Base-by-base conservation (phyloP, 2,888 invertebrate genomes). In the Acleris literana region DNA sequence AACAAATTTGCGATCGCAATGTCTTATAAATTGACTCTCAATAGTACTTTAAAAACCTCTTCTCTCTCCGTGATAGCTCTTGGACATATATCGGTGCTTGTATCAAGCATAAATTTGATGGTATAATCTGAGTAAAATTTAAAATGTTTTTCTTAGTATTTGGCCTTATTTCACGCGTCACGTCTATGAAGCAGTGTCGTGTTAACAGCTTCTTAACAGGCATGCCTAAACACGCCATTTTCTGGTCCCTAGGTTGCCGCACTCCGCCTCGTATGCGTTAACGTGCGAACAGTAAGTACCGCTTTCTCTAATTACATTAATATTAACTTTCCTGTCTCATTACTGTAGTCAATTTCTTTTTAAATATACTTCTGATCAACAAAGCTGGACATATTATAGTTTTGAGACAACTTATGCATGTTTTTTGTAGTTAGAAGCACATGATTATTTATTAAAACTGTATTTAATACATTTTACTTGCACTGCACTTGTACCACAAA, bases 201-300 rank as follows among this genome's bases (percentile, higher is more conserved):
- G 64, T 55, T 55, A 64, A 60, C 81, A 77, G 91, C 90, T 91
- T 91, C 81, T 87, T 92, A 91, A 90, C 90, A 81, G 88, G 92
- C 92, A 92, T 92, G 91, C 84, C 88, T 90, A 92, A 91, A 90
- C 86, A 87, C 87, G 75, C 88, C 87, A 83, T 90, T 91, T 89
- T 91, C 84, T 90, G 82, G 83, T 87, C 87, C 87, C 74, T 93
- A 94, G 94, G 93, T 94, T 93, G 88, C 92, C 92, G 80, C 92
- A 94, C 88, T 93, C 94, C 73, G 93, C 94, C 78, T 92, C 93
- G 83, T 94, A 94, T 91, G 94, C 94, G 86, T 93, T 94, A 84
- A 93, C 93, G 85, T 94, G 94, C 87, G 93, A 94, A 93, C 94
- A 94, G 94, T 94, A 93, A 94, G 94, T 94, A 93, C 81, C 70